Evolutionary conservation across 2,888 invertebrate genomes (phyloP).

Genomic region (Philopedon plagiatum): DNA sequence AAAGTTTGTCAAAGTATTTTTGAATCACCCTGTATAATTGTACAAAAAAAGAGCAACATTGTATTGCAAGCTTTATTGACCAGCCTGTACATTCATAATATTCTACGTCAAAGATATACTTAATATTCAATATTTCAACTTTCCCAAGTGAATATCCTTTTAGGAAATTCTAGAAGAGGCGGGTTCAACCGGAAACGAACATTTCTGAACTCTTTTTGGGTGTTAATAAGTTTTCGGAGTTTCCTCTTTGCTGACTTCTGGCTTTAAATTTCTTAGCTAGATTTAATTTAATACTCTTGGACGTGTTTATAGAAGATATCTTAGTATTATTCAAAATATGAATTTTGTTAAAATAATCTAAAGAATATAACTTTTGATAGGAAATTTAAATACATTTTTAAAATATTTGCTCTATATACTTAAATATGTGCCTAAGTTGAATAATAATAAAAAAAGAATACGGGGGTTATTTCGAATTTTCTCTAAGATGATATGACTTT

Average conservation of each 20-base stretch:
- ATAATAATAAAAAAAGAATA: no score
- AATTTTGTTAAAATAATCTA: background rate
- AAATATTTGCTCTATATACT: no score
- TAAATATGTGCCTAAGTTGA: no score
- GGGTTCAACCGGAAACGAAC: background rate
- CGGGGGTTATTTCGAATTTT: no score
- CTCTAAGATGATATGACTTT: no score
- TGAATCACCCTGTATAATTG: no score
- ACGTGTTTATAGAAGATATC: background rate
- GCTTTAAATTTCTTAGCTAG: background rate
- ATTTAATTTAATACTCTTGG: background rate
- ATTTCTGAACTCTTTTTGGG: background rate
- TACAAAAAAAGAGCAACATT: no score
- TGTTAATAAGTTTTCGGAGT: conserved; percentile 1
- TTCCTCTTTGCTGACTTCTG: background rate
- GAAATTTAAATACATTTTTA: no score
- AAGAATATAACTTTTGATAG: no score
- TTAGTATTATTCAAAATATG: background rate
- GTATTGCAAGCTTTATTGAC: background rate
- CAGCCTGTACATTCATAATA: background rate
- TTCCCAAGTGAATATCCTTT: conserved; percentile 1
- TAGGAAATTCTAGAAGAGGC: background rate
- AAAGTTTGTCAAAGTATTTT: no score
- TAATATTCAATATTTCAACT: conserved; percentile 8
- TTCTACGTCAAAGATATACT: background rate